Evolutionary conservation across 2,797 vertebrate species (phyloP).

Genomic region (Manis pentadactyla): DNA sequence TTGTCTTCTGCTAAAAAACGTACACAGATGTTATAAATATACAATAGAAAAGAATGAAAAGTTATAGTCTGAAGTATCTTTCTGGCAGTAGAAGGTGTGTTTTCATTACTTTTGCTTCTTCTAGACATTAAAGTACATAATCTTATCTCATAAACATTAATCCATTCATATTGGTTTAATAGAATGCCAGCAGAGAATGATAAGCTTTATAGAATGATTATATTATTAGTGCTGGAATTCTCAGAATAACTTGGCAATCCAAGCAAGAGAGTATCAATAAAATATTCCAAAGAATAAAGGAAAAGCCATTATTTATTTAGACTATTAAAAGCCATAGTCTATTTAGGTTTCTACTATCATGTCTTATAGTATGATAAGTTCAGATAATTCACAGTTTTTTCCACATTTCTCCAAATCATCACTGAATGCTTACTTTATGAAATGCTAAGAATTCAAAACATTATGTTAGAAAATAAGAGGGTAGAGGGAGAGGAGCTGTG

Average conservation of each 20-base stretch:
- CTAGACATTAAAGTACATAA: neutral
- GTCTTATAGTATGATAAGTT: neutral
- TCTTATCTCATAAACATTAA: slow-evolving; percentile 45
- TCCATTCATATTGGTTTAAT: slow-evolving; percentile 10
- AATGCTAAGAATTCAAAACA: slow-evolving; percentile 25
- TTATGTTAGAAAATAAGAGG: slow-evolving; percentile 32
- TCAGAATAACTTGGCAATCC: slow-evolving; percentile 41
- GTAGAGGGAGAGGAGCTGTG: neutral
- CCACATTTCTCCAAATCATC: neutral
- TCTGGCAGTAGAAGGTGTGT: neutral
- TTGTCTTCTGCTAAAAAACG: neutral
- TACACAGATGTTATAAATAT: neutral
- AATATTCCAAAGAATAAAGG: slow-evolving; percentile 49
- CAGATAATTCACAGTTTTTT: slow-evolving; percentile 23
- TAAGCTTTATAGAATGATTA: neutral
- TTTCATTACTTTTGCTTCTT: slow-evolving; percentile 46
- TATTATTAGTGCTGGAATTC: slow-evolving; percentile 27
- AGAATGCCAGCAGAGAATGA: slow-evolving; percentile 67
- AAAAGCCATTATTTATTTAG: slow-evolving; percentile 27
- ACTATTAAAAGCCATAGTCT: neutral
- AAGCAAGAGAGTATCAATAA: slow-evolving; percentile 43
- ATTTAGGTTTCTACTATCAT: slow-evolving; percentile 56
- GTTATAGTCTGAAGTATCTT: neutral
- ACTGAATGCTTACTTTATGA: neutral
- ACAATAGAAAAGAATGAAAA: slow-evolving; percentile 23